phyloP scores from a whole-genome alignment of 2,888 invertebrate species.

The Noctua janthe region DNA sequence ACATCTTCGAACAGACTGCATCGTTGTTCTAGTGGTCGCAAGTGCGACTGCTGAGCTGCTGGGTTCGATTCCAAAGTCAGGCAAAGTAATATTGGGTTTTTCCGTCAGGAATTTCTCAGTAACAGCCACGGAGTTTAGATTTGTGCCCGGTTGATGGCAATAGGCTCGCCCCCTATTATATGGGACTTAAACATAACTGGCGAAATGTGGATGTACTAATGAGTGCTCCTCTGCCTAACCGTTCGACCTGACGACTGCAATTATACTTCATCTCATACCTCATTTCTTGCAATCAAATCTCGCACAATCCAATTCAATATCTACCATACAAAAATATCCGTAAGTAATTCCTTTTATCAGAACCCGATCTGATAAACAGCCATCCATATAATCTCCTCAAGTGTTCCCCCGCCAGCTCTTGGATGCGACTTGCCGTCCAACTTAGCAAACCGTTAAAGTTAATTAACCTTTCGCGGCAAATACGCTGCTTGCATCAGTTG shows the following conservation, averaged over 20 bases:
- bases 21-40: too few relatives aligned
- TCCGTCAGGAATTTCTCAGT: too few relatives aligned
- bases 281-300: neutral
- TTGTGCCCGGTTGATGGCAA: too few relatives aligned
- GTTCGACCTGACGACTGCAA: neutral
- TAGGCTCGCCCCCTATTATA: too few relatives aligned
- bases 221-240: too few relatives aligned
- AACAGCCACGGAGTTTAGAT: too few relatives aligned
- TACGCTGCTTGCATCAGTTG: conserved; percentile 55
- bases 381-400: conserved; percentile 21
- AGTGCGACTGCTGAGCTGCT: too few relatives aligned
- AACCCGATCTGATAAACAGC: neutral
- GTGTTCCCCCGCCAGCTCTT: conserved; percentile 29
- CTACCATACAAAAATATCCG: neutral
- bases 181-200: too few relatives aligned
- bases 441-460: conserved; percentile 59
- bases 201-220: too few relatives aligned
- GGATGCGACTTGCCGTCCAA: conserved; percentile 38
- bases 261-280: neutral
- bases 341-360: neutral
- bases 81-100: too few relatives aligned
- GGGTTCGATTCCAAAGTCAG: too few relatives aligned
- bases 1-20: neutral
- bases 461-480: conserved; percentile 61
- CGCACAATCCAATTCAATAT: neutral